A percentile compares a stretch with the other conserved stretches of the same genome.
Conservation (phyloP, 53 echinoderm and acorn worm species). For the Holothuria scabra region DNA sequence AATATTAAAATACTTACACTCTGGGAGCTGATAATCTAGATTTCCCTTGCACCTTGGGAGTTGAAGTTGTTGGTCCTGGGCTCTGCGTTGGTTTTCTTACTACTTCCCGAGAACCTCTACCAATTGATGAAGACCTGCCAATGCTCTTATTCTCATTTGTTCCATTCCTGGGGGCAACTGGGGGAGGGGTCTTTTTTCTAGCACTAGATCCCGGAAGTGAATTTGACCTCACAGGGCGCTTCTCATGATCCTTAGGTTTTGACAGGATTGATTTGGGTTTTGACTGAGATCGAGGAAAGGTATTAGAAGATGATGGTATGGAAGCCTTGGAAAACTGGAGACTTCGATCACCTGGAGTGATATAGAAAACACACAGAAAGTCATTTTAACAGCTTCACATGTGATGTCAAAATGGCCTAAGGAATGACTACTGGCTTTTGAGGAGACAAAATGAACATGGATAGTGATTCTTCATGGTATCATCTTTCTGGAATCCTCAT, state of each 20-base stretch:
- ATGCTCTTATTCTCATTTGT: slow-evolving; percentile 24
- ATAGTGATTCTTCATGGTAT: too few species aligned
- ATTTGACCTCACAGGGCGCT: slow-evolving; percentile 5
- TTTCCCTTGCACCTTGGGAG: neutral
- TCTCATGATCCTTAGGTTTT: slow-evolving; percentile 20
- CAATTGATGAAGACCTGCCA: slow-evolving; percentile 47
- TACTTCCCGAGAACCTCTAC: neutral
- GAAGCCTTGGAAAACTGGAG: slow-evolving; percentile 28
- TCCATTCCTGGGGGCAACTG: slow-evolving; percentile 79
- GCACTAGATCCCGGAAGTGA: slow-evolving; percentile 2
- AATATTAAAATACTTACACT: slow-evolving; percentile 58
- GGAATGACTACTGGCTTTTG: too few species aligned
- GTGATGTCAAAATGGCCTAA: too few species aligned
- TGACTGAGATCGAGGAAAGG: slow-evolving; percentile 34
- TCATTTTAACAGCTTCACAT: too few species aligned
- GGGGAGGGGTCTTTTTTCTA: slow-evolving; percentile 70
- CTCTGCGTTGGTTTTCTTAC: neutral
- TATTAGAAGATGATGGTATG: neutral
- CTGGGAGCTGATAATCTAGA: slow-evolving; percentile 57
- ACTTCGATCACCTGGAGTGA: neutral
- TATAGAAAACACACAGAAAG: too few species aligned
- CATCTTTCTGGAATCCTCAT: too few species aligned
- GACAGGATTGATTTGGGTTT: slow-evolving; percentile 54
- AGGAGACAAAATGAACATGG: too few species aligned
- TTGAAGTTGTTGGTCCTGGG: slow-evolving; percentile 28